Base-by-base conservation (phyloP, 2,888 invertebrate species). In the Drosophila imparisetae region DNA sequence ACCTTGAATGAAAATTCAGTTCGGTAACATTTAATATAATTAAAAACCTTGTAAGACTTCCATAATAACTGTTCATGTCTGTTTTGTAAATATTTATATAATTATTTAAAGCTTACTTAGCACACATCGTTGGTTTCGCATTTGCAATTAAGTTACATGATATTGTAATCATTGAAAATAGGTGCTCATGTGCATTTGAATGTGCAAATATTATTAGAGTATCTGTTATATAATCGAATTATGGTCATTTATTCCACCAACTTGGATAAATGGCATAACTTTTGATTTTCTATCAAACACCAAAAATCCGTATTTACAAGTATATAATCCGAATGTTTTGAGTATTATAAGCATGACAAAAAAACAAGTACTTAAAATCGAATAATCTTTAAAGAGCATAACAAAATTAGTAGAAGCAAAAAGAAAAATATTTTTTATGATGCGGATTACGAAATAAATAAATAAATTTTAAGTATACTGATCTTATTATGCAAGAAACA, bases 61-160 rank as follows among this genome's bases (percentile, higher is more conserved):
- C 8, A 21, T 57, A 29, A 40, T 4, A 21, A 29, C 55, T n/a
- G 29, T 21, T 30, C 21, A 40, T 21, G n/a, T n/a, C n/a, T 21
- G 13, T 29, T 57, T 30, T 21, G 55, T 29, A 54, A 59, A 42
- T 59, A 58, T 36, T 34, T 58, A 32, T 27, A 15, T 54, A 4
- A 21, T 32, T 60, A 45, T 3, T 13, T 48, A 40, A 42, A 34
- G 11, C 6, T n/a, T 11, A 59, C 45, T 73, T 50, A 15, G 15
- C 54, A 50, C 49, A 55, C 58, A 50, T 45, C 54, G 18, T 30
- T 59, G 48, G 11, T 24, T 49, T 53, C 11, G 30, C 4, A 32
- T 48, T 27, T 4, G 27, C 27, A 54, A 36, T 27, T 4, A n/a
- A 55, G 4, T 15, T 10, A 57, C 13, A 15, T n/a, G 15, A 38